Evolutionary conservation across 2,888 invertebrate genomes (phyloP).

Genomic region (Tricholauxania praeusta): DNA sequence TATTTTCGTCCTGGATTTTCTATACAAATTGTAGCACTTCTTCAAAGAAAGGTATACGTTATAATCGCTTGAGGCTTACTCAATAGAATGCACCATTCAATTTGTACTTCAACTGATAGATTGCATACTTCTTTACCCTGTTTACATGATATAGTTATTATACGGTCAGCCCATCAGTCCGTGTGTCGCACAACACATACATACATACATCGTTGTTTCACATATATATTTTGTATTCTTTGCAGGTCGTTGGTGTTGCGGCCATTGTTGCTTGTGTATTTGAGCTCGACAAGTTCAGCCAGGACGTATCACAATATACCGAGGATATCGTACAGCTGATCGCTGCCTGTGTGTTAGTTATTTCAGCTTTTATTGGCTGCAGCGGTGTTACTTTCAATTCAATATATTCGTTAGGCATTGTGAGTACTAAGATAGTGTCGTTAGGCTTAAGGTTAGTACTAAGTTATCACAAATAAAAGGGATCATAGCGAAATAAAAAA

Average conservation of each 20-base stretch:
- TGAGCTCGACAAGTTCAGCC: slow-evolving; percentile 52
- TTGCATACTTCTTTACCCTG: too few species aligned
- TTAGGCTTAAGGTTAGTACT: too few species aligned
- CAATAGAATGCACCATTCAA: too few species aligned
- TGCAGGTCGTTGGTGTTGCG: slow-evolving; percentile 56
- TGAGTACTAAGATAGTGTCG: slow-evolving; percentile 41
- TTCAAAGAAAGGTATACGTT: too few species aligned
- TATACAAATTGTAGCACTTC: too few species aligned
- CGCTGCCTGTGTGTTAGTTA: slow-evolving; percentile 51
- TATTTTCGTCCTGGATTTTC: too few species aligned
- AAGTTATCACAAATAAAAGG: too few species aligned
- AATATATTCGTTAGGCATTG: slow-evolving; percentile 56
- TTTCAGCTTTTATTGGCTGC: slow-evolving; percentile 58
- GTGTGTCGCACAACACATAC: neutral
- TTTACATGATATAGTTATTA: too few species aligned
- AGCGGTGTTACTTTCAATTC: slow-evolving; percentile 58
- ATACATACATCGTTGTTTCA: neutral
- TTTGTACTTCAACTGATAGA: too few species aligned
- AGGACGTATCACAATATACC: slow-evolving; percentile 53
- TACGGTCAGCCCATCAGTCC: too few species aligned
- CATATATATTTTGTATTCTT: neutral
- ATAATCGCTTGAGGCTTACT: too few species aligned
- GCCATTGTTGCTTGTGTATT: slow-evolving; percentile 55
- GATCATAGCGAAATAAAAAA: too few species aligned
- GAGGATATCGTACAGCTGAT: slow-evolving; percentile 55